Base-by-base conservation (phyloP, 2,888 invertebrate species). In the Cheilosia impressa region DNA sequence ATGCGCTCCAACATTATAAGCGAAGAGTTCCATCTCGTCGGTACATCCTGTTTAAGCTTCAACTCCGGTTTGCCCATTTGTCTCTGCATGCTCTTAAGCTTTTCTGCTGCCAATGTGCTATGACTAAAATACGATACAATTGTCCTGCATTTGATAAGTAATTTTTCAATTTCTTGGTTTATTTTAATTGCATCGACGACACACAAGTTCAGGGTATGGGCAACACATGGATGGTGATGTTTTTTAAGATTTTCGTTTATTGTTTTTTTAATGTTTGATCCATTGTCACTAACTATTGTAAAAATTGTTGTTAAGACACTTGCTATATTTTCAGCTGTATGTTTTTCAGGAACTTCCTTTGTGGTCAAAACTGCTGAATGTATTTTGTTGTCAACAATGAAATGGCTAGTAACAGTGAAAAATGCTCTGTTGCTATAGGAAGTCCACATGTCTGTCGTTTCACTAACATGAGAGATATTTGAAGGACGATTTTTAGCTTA, bases 181-280 rank as follows among this genome's bases (percentile, higher is more conserved):
- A 24, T 15, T 47, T 69, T 69, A 15, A 69, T 47, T 19, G 31
- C 31, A 43, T 57, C 45, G 19, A 17, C 5, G 22, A 69, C 57
- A 22, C 57, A 58, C 5, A 45, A 57, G 45, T 69, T 57, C 13
- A 69, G 57, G 17, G 57, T 69, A 45, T 69, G 69, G 47, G 69
- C 57, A 10, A 57, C 45, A 34, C 50, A 72, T n/a, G 71, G 71
- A 71, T 63, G 62, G 31, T 71, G 78, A 31, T 71, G 62, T 55
- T 78, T 78, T 34, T 22, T 66, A 52, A 57, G 52, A 58, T 53
- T 34, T 2, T 73, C 63, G 27, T 31, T 60, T 24, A 55, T 69
- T 19, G 53, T 45, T 34, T 77, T 77, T 52, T 38, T 38, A 3
- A 34, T 38, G 10, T 10, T 38, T 3, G 10, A 10, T 38, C 10